A percentile compares a stretch with the other conserved stretches of the same genome.
Conservation (phyloP, 2,113 vertebrate species). For the Isurus oxyrinchus region DNA sequence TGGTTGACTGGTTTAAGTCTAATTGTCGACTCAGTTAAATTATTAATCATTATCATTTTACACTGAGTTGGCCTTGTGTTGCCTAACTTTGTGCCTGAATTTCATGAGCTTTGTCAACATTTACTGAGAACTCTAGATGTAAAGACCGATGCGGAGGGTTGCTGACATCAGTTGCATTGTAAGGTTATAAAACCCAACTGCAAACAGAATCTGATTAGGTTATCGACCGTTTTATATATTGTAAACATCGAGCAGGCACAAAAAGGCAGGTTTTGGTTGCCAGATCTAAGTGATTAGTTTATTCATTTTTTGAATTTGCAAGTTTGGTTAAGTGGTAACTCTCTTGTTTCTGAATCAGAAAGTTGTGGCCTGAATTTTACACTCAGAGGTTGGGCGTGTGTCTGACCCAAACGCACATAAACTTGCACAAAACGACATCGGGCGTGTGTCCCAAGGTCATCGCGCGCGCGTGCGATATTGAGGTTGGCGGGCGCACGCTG, state of each 20-base stretch:
- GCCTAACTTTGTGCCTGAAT: neutral
- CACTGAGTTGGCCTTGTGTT: neutral
- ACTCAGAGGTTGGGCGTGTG: too few relatives aligned
- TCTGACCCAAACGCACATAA: too few relatives aligned
- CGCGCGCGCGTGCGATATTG: too few relatives aligned
- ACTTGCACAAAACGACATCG: too few relatives aligned
- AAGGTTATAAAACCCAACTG: neutral
- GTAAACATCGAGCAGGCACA: neutral
- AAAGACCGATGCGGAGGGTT: neutral
- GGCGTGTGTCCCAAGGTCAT: too few relatives aligned
- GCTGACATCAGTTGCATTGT: neutral
- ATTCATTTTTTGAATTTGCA: neutral
- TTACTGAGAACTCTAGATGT: neutral
- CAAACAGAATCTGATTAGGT: neutral
- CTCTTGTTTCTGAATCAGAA: neutral
- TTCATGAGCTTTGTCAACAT: neutral
- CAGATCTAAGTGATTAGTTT: neutral
- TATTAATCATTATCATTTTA: neutral
- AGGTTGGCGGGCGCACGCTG: too few relatives aligned
- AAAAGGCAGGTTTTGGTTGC: neutral
- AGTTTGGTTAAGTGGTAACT: neutral
- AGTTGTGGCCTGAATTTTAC: neutral
- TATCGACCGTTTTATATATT: neutral
- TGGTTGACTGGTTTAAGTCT: neutral
- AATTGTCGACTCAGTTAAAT: neutral